Evolutionary conservation across 2,888 invertebrate species (phyloP).

Genomic region (Hedya salicella): DNA sequence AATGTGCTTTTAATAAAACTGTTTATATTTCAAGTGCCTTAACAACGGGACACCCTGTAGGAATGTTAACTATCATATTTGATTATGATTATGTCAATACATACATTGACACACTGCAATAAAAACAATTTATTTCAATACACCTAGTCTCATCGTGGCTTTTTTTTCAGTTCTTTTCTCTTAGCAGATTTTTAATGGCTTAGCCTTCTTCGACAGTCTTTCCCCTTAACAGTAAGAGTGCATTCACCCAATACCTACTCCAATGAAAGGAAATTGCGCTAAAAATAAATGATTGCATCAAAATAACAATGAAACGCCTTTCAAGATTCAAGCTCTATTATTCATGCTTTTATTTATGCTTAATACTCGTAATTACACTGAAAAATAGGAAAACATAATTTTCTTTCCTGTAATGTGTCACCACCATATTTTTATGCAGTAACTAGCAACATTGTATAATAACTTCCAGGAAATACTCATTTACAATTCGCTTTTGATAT

Average conservation of each 20-base stretch:
- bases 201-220: not conserved
- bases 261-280: slow-evolving; percentile 37
- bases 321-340: slow-evolving; percentile 3
- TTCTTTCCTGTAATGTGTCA: too few relatives aligned
- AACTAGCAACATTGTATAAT: not conserved
- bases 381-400: too few relatives aligned
- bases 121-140: not conserved
- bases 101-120: not conserved
- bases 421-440: too few relatives aligned
- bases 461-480: not conserved
- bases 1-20: too few relatives aligned
- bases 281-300: slow-evolving; percentile 29
- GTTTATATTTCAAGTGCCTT: too few relatives aligned
- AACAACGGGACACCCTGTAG: too few relatives aligned
- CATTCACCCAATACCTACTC: slow-evolving; percentile 37
- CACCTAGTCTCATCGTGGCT: too few relatives aligned
- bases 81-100: too few relatives aligned
- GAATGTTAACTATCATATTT: too few relatives aligned
- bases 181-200: not conserved
- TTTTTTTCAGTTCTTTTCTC: not conserved
- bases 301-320: slow-evolving; percentile 26
- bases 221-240: slow-evolving; percentile 40
- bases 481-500: not conserved
- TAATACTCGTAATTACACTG: too few relatives aligned
- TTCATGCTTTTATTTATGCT: too few relatives aligned